These are phyloP conservation scores for Enteromius trimaculatus DNA, from an alignment of 2,797 vertebrate genomes.

Conservation along the genomic window DNA sequence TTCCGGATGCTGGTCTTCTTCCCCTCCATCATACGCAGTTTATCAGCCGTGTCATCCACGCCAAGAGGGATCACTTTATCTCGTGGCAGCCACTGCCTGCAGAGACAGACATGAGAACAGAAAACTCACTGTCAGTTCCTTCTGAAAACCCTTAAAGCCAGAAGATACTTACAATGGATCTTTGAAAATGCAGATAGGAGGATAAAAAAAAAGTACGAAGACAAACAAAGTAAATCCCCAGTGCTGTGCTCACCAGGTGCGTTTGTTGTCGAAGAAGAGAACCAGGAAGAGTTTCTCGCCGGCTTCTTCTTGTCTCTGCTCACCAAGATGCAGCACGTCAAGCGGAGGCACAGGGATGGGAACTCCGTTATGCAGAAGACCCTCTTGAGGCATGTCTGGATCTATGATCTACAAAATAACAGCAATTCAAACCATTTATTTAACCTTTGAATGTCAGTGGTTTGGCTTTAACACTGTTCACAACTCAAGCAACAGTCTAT, in stretches of 20 bases:
- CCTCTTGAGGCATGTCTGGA: conserved; percentile 95
- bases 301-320: conserved; percentile 89
- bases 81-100: conserved; percentile 96
- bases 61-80: conserved; percentile 93
- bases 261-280: conserved; percentile 99
- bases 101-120: conserved; percentile 22
- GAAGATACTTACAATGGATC: not conserved
- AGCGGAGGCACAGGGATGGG: conserved; percentile 96
- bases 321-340: conserved; percentile 91
- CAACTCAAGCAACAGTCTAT: not conserved
- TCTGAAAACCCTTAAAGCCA: not conserved
- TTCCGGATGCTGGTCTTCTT: conserved; percentile 97
- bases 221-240: conserved; percentile 3
- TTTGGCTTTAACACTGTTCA: not conserved
- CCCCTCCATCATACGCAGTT: conserved; percentile 95
- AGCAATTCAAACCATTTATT: conserved; percentile 6
- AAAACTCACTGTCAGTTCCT: not conserved
- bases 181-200: not conserved
- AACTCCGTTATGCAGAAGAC: conserved; percentile 94
- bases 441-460: conserved; percentile 13
- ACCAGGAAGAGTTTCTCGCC: conserved; percentile 94
- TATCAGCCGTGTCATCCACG: conserved; percentile 93
- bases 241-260: conserved; percentile 88
- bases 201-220: no score
- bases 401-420: conserved; percentile 86